A percentile compares a stretch with the other conserved stretches of the same genome.
Conservation (phyloP, 2,888 invertebrate species). For the Euphydryas editha region DNA sequence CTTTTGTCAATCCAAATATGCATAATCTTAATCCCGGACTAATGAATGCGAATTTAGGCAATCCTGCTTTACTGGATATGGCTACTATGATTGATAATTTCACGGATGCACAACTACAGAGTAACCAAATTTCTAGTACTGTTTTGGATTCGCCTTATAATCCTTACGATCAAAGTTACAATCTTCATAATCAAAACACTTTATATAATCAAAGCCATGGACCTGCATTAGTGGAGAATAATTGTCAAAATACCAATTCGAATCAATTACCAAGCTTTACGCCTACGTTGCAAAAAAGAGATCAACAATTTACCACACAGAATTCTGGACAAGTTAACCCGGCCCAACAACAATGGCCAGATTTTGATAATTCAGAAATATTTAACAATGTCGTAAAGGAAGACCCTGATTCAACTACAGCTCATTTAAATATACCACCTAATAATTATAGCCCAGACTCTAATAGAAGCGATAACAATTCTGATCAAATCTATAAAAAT, state of each 20-base stretch:
- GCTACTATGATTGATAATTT: slow-evolving; percentile 90
- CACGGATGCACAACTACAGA: slow-evolving; percentile 91
- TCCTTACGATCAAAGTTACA: slow-evolving; percentile 85
- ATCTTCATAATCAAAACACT: slow-evolving; percentile 86
- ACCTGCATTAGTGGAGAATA: slow-evolving; percentile 78
- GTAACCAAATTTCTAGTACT: slow-evolving; percentile 93
- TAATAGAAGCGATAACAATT: slow-evolving; percentile 77
- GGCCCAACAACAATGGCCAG: slow-evolving; percentile 74
- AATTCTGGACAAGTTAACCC: slow-evolving; percentile 53
- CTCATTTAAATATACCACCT: slow-evolving; percentile 75
- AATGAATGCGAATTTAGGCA: slow-evolving; percentile 77
- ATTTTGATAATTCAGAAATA: slow-evolving; percentile 72
- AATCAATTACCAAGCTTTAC: slow-evolving; percentile 77
- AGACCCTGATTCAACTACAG: slow-evolving; percentile 90
- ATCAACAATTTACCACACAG: slow-evolving; percentile 57
- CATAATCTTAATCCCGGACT: slow-evolving; percentile 71
- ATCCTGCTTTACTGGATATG: slow-evolving; percentile 87
- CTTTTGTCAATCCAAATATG: slow-evolving; percentile 77
- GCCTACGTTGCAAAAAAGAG: slow-evolving; percentile 71
- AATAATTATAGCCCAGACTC: slow-evolving; percentile 82
- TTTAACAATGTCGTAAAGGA: slow-evolving; percentile 85
- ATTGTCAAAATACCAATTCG: slow-evolving; percentile 68
- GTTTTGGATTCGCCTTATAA: slow-evolving; percentile 88
- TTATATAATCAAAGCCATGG: slow-evolving; percentile 83
- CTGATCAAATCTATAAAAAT: slow-evolving; percentile 65